These are phyloP conservation scores for Parapsyche elsis DNA, from an alignment of 1,140 invertebrate species.

Conservation along the genomic window DNA sequence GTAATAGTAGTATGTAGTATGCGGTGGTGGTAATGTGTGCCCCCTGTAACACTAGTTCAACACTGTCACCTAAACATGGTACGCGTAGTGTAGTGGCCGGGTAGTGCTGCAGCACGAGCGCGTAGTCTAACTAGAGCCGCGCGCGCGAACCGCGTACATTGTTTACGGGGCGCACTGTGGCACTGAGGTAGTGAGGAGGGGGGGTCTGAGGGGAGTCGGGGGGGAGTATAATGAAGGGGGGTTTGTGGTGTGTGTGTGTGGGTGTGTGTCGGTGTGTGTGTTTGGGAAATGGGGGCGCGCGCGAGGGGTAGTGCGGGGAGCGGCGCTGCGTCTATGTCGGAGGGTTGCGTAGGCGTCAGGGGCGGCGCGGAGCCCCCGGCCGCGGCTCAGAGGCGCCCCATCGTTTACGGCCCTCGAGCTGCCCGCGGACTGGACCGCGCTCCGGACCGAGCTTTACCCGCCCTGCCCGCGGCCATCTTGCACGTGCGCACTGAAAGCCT, in stretches of 20 bases:
- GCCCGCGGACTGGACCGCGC: constrained; percentile 58
- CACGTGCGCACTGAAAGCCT: constrained; percentile 60
- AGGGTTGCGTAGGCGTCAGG: not conserved
- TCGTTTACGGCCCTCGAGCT: constrained; percentile 58
- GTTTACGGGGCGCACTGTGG: constrained; percentile 62
- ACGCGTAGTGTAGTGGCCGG: constrained; percentile 4
- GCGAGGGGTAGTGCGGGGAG: constrained; percentile 58
- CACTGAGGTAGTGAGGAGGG: not conserved
- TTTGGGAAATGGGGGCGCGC: not conserved
- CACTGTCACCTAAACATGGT: constrained; percentile 46
- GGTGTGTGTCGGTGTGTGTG: not conserved
- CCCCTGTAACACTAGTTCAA: constrained; percentile 36
- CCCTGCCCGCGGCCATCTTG: constrained; percentile 59
- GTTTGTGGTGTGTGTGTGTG: not conserved
- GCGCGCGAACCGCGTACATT: constrained; percentile 60
- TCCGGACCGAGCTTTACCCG: constrained; percentile 56
- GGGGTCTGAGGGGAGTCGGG: not conserved
- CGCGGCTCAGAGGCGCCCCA: constrained; percentile 62
- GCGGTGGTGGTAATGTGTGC: not conserved
- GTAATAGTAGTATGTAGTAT: too few relatives aligned
- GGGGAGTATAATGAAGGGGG: too few relatives aligned
- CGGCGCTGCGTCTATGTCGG: constrained; percentile 40
- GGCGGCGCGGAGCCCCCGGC: constrained; percentile 58
- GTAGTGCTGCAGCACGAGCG: not conserved
- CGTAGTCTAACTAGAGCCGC: not conserved